Evolutionary conservation across 2,888 invertebrate species (phyloP).

Genomic region (Cotesia congregata): DNA sequence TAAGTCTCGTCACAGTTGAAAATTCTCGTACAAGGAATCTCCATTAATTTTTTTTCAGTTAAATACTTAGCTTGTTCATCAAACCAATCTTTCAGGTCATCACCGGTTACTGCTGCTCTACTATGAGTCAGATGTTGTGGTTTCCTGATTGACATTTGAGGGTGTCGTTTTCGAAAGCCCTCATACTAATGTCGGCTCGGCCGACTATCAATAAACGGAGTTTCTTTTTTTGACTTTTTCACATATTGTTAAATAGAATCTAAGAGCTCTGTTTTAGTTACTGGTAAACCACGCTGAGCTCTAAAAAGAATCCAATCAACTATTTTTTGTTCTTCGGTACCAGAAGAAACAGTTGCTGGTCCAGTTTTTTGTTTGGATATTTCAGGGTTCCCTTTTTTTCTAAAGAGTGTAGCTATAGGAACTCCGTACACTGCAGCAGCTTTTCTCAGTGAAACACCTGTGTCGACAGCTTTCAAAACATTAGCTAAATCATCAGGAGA

Average conservation of each 20-base stretch:
- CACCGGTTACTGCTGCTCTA: conserved; percentile 31
- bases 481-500: conserved; percentile 25
- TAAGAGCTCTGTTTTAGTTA: too few species aligned
- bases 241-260: too few species aligned
- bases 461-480: conserved; percentile 17
- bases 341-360: conserved; percentile 22
- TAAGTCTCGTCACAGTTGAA: too few species aligned
- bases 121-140: conserved; percentile 23
- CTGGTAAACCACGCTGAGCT: conserved; percentile 1
- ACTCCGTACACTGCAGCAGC: conserved; percentile 28
- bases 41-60: background rate
- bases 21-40: too few species aligned
- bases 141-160: conserved; percentile 28
- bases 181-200: conserved; percentile 29
- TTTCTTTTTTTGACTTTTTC: too few species aligned
- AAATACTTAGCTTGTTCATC: conserved; percentile 22
- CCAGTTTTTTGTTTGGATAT: conserved; percentile 31
- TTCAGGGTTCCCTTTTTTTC: conserved; percentile 32
- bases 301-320: conserved; percentile 26
- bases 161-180: conserved; percentile 32
- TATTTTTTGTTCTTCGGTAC: conserved; percentile 24
- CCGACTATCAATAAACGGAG: conserved; percentile 25
- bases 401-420: conserved; percentile 29
- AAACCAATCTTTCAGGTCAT: conserved; percentile 25
- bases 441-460: conserved; percentile 34